phyloP scores from a whole-genome alignment of 2,113 vertebrate genomes.

The Hydrolagus affinis region DNA sequence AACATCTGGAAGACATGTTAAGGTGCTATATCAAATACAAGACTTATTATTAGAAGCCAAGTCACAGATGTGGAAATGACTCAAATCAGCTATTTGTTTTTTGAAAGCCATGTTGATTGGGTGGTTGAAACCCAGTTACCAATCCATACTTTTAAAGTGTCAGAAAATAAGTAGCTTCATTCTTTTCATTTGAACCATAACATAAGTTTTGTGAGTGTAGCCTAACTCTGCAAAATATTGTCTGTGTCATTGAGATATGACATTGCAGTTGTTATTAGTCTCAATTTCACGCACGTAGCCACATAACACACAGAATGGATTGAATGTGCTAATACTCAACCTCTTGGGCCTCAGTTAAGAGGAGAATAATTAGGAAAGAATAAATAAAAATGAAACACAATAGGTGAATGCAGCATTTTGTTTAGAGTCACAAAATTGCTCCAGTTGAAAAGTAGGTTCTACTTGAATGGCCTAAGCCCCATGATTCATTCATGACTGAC shows the following conservation, averaged over 20 bases:
- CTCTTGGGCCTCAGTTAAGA: neutral
- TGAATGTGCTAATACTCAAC: neutral
- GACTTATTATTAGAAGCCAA: too few species aligned
- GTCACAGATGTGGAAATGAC: too few species aligned
- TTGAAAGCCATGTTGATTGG: too few species aligned
- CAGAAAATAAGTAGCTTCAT: too few species aligned
- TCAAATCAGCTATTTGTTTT: too few species aligned
- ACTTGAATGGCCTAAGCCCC: constrained; percentile 19
- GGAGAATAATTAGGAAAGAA: neutral
- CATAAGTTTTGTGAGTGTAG: too few species aligned
- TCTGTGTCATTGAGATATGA: neutral
- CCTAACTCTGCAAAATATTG: too few species aligned
- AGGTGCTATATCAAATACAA: too few species aligned
- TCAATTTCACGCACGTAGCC: neutral
- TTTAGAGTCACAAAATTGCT: neutral
- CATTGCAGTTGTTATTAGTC: neutral
- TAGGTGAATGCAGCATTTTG: neutral
- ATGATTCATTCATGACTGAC: constrained; percentile 13
- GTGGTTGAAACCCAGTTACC: too few species aligned
- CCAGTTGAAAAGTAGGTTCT: neutral
- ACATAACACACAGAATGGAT: neutral
- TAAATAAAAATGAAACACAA: neutral
- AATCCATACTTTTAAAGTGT: too few species aligned
- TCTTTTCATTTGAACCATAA: too few species aligned
- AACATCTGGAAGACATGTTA: too few species aligned